Evolutionary conservation across 2,797 vertebrate species (phyloP), one percentile per base, ranked within the genome.

Genomic region (Novumbra hubbsi): DNA sequence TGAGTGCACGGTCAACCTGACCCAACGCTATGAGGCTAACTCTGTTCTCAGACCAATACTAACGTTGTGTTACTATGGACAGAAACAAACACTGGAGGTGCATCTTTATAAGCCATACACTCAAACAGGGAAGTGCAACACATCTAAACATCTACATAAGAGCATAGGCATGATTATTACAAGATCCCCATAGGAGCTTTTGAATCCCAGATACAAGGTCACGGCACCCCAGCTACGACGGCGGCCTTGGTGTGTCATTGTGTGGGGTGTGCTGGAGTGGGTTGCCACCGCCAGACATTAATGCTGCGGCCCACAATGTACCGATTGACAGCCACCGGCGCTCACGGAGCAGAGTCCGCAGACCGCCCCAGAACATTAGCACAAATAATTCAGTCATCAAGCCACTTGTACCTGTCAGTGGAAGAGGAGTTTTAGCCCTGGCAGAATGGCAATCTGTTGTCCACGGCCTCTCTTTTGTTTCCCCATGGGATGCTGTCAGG

Each of bases 331-430:
- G 78, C 75, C 69, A 70, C 57, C 70, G 72, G 57, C 72, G 16
- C 70, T 15, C 11, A 79, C 70, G 15, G 27, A 74, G 74, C 34
- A 45, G 34, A 38, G 41, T 45, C 41, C 3, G 41, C 41, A 52
- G 1, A 69, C 76, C 78, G 77, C 78, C 85, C 80, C 68, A 70
- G 76, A 84, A 88, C 79, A 85, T 75, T 64, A 16, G 70, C 77
- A 77, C 85, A 86, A 84, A 77, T 87, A 62, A 90, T 89, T 90
- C 91, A 83, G 73, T 92, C 88, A 80, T 88, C 83, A 49, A 71
- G 63, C 70, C 66, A 86, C 84, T 89, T 88, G 76, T 89, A 86
- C 76, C 88, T 87, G 85, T 90, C 90, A 90, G 84, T 77, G 30
- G 69, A 78, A 16, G 76, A 80, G 73, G 81, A 86, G 83, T 79